Conservation (phyloP, 2,888 invertebrate genomes). For the Choristoneura rosaceana region DNA sequence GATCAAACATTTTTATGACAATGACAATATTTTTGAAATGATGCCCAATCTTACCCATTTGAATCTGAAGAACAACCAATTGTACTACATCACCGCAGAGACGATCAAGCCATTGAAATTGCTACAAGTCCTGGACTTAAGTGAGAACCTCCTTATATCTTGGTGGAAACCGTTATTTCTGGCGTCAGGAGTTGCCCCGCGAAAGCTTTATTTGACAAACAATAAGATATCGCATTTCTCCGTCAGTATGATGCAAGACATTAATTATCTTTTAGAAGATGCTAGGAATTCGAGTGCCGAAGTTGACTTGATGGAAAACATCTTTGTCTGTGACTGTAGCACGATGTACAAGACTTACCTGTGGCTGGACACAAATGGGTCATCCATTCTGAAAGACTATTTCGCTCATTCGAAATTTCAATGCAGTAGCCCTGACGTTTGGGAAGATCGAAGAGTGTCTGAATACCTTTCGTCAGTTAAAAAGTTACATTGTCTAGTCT, state of each 20-base stretch:
- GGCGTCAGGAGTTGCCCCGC: constrained; percentile 71
- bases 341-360: constrained; percentile 73
- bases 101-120: constrained; percentile 73
- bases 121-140: constrained; percentile 79
- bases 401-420: constrained; percentile 68
- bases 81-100: constrained; percentile 72
- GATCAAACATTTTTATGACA: constrained; percentile 71
- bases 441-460: constrained; percentile 73
- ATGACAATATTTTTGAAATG: constrained; percentile 80
- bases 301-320: constrained; percentile 81
- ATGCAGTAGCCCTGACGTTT: constrained; percentile 77
- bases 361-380: constrained; percentile 74
- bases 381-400: constrained; percentile 62
- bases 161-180: constrained; percentile 84
- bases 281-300: constrained; percentile 56
- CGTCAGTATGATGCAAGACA: constrained; percentile 85
- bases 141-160: constrained; percentile 79
- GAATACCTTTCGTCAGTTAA: constrained; percentile 75
- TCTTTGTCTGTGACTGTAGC: constrained; percentile 84
- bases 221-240: constrained; percentile 86
- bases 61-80: constrained; percentile 78
- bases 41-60: constrained; percentile 81
- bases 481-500: constrained; percentile 70
- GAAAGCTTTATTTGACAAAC: constrained; percentile 70
- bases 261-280: constrained; percentile 73